These are phyloP conservation scores for Mamestra configurata DNA, from an alignment of 1,140 invertebrate genomes.

Conservation along the genomic window DNA sequence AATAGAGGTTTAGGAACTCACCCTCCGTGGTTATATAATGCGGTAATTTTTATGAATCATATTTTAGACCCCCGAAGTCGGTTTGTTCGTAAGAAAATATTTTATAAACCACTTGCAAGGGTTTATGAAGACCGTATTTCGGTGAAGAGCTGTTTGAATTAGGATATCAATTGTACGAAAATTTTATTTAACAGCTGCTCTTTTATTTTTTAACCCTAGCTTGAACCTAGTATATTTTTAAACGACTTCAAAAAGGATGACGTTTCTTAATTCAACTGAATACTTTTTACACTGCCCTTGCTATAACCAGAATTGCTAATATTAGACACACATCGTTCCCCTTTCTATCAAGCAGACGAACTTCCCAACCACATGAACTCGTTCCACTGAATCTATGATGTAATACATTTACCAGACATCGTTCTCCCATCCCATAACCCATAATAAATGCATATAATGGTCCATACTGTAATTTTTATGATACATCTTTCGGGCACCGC, in stretches of 20 bases:
- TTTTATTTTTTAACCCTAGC: no score
- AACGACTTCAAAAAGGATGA: no score
- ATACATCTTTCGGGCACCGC: conserved; percentile 58
- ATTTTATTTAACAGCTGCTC: background rate
- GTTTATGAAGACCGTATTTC: conserved; percentile 24
- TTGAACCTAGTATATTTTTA: background rate
- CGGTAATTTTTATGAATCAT: conserved; percentile 70
- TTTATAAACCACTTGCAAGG: conserved; percentile 31
- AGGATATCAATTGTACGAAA: background rate
- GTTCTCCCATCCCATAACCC: background rate
- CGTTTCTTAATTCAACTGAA: no score
- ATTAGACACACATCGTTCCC: no score
- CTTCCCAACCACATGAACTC: background rate
- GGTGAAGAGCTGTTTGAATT: background rate
- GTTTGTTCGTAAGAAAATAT: conserved; percentile 21
- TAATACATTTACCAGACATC: conserved; percentile 1
- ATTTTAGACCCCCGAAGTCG: conserved; percentile 45
- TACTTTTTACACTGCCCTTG: no score
- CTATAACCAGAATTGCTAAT: no score
- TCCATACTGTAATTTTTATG: conserved; percentile 64
- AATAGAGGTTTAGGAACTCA: conserved; percentile 30
- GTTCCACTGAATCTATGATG: background rate
- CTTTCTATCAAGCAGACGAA: background rate
- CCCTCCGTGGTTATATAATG: conserved; percentile 41
- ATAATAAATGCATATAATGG: background rate